These are phyloP conservation scores for Cecropterus lyciades DNA, from an alignment of 1,140 invertebrate genomes.

Conservation along the genomic window DNA sequence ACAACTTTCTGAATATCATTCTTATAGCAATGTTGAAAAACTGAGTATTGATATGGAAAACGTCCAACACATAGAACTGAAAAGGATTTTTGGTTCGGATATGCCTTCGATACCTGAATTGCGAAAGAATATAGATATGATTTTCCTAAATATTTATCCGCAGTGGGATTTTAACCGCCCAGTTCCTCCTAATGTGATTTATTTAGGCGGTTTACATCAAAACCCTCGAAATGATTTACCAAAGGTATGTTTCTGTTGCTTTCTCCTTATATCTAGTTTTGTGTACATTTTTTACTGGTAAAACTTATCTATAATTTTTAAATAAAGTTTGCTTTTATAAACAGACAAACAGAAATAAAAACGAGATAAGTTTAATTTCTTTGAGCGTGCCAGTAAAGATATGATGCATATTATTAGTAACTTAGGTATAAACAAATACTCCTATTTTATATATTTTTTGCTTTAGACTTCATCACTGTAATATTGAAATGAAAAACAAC, in stretches of 20 bases:
- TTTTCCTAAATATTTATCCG: conserved; percentile 83
- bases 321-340: too few species aligned
- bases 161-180: conserved; percentile 73
- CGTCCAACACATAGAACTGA: conserved; percentile 54
- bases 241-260: conserved; percentile 44
- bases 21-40: conserved; percentile 47
- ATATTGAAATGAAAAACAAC: too few species aligned
- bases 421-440: too few species aligned
- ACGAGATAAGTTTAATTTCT: too few species aligned
- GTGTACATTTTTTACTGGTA: too few species aligned
- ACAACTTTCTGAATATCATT: conserved; percentile 43
- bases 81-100: conserved; percentile 67
- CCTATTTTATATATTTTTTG: too few species aligned
- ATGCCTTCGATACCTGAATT: conserved; percentile 68
- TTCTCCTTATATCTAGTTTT: too few species aligned
- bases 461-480: too few species aligned
- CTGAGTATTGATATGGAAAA: conserved; percentile 4
- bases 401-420: too few species aligned
- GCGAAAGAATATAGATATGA: conserved; percentile 77
- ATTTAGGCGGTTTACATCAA: conserved; percentile 79
- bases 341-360: too few species aligned
- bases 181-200: conserved; percentile 69
- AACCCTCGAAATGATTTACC: conserved; percentile 55
- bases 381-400: too few species aligned
- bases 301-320: too few species aligned